Evolutionary conservation across 2,888 invertebrate genomes (phyloP).

Genomic region (Cremastobaeus sp.): DNA sequence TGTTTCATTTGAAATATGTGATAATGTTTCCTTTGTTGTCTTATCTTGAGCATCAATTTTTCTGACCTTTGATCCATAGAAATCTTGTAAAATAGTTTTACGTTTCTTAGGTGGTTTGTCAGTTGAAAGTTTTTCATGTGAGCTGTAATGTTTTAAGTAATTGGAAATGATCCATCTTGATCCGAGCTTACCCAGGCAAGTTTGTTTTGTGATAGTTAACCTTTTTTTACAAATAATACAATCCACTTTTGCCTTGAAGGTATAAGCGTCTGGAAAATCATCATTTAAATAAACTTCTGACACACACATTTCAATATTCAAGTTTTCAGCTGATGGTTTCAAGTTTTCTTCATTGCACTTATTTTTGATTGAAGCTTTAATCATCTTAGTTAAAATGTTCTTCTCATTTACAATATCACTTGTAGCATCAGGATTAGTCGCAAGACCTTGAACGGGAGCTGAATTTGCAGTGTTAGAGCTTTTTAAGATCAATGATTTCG

Average conservation of each 20-base stretch:
- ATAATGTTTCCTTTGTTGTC: no score
- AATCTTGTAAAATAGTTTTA: no score
- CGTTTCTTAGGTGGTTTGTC: no score
- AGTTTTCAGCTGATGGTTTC: background rate
- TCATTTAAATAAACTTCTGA: background rate
- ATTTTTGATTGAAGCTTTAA: slow-evolving; percentile 1
- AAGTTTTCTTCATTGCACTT: slow-evolving; percentile 1
- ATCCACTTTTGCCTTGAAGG: background rate
- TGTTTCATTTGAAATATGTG: no score
- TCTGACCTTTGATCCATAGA: no score
- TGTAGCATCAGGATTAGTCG: no score
- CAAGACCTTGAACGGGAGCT: no score
- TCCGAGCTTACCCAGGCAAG: background rate
- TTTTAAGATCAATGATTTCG: background rate
- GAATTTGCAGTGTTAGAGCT: no score
- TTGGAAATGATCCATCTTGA: slow-evolving; percentile 24
- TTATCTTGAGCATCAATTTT: no score
- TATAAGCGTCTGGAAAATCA: background rate
- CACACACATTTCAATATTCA: background rate
- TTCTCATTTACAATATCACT: background rate
- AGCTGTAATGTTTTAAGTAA: slow-evolving; percentile 3
- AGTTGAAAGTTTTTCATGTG: background rate
- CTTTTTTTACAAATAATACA: slow-evolving; percentile 11
- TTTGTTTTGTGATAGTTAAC: background rate
- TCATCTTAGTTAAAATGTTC: background rate